A percentile compares a stretch with the other conserved stretches of the same genome.
Conservation (phyloP, 2,113 vertebrate species). For the Physeter macrocephalus region DNA sequence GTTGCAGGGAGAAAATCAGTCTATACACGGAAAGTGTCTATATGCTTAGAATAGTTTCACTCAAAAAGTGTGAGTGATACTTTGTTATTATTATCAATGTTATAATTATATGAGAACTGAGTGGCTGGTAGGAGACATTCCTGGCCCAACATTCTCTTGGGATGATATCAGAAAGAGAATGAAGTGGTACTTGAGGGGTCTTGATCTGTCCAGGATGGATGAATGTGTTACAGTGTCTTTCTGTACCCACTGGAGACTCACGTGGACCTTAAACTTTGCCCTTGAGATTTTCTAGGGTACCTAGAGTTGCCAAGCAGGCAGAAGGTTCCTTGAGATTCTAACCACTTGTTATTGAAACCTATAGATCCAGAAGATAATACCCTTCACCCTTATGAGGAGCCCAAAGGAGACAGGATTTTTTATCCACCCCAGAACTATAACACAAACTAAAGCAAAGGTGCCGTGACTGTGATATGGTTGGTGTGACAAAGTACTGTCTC, state of each 20-base stretch:
- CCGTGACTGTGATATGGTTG: accelerated
- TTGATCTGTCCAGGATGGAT: not conserved
- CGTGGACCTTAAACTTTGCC: not conserved
- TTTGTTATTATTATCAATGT: not conserved
- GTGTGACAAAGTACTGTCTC: not conserved
- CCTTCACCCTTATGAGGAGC: not conserved
- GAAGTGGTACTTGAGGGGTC: not conserved
- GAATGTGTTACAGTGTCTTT: not conserved
- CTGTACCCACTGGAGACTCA: not conserved
- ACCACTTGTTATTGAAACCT: not conserved
- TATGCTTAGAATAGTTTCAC: not conserved
- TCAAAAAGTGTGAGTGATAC: not conserved
- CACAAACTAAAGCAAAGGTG: not conserved
- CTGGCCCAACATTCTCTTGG: not conserved
- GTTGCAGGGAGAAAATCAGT: not conserved
- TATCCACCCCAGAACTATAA: not conserved
- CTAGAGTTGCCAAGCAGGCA: not conserved
- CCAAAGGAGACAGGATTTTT: not conserved
- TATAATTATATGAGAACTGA: not conserved
- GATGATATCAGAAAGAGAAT: not conserved
- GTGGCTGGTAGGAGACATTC: not conserved
- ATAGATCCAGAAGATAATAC: not conserved
- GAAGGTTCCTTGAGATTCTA: not conserved
- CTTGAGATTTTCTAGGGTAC: not conserved
- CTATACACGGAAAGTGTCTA: not conserved